A percentile compares a stretch with the other conserved stretches of the same genome.
Conservation (phyloP, 2,888 invertebrate species). For the Caenorhabditis sp. region DNA sequence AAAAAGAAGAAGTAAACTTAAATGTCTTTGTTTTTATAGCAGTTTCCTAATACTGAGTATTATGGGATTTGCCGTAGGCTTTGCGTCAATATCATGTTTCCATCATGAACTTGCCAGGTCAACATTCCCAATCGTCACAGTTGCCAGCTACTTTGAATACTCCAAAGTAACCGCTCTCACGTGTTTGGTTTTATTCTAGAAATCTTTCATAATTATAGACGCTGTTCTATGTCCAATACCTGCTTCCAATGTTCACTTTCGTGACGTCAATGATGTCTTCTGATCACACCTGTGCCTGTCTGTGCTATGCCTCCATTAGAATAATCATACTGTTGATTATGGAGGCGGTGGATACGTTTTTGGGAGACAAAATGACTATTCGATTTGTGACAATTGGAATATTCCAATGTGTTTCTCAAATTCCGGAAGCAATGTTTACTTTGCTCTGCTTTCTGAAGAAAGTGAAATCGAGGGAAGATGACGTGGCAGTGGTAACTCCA, state of each 20-base stretch:
- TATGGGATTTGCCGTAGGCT: background rate
- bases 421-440: conserved; percentile 7
- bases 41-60: background rate
- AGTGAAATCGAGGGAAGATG: background rate
- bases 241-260: background rate
- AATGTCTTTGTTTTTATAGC: background rate
- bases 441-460: background rate
- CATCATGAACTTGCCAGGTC: conserved; percentile 19
- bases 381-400: background rate
- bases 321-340: background rate
- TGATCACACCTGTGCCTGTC: background rate
- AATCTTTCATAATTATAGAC: conserved; percentile 5
- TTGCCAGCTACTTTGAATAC: conserved; percentile 18
- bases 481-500: background rate
- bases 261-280: conserved; percentile 3
- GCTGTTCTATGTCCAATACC: conserved; percentile 18
- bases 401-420: background rate
- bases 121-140: background rate
- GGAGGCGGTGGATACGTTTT: background rate
- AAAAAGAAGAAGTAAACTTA: too few species aligned
- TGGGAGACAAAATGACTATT: background rate
- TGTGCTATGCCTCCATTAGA: background rate
- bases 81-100: conserved; percentile 4
- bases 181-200: background rate
- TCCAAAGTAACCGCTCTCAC: background rate